A percentile compares a stretch with the other conserved stretches of the same genome.
Conservation (phyloP, 2,797 vertebrate species). For the Pseudotriccus pelzelni region DNA sequence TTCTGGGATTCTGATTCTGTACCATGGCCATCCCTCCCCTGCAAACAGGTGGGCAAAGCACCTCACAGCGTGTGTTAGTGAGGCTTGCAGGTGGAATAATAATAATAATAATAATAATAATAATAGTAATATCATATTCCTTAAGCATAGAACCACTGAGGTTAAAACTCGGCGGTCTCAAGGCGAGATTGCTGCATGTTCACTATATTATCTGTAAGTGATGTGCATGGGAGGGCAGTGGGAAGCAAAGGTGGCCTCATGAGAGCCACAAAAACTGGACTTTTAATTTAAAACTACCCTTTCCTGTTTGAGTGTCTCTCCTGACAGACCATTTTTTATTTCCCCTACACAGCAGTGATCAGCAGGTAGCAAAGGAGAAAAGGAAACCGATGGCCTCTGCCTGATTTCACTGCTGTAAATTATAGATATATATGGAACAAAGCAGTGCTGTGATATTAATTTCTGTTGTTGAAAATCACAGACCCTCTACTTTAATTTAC, state of each 20-base stretch:
- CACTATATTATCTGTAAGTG: neutral
- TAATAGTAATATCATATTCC: neutral
- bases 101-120: neutral
- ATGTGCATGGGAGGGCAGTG: neutral
- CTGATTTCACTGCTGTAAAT: conserved; percentile 9
- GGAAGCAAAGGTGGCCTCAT: neutral
- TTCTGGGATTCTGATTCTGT: neutral
- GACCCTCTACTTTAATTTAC: conserved; percentile 59
- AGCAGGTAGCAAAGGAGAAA: conserved; percentile 34
- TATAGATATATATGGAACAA: conserved; percentile 33
- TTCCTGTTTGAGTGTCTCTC: neutral
- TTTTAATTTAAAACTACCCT: conserved; percentile 48
- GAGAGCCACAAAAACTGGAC: conserved; percentile 2
- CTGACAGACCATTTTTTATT: conserved; percentile 1
- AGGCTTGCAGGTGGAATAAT: neutral
- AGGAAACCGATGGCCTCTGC: neutral
- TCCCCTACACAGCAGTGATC: conserved; percentile 14
- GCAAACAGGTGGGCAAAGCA: rapidly evolving
- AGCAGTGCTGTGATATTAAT: conserved; percentile 43
- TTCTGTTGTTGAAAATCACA: conserved; percentile 60
- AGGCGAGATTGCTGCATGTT: neutral
- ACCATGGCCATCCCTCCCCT: neutral
- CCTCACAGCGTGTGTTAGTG: rapidly evolving
- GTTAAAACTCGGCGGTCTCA: neutral
- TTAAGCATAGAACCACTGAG: neutral